Evolutionary conservation across 2,888 invertebrate species (phyloP).

Genomic region (Euzophera pinguis): DNA sequence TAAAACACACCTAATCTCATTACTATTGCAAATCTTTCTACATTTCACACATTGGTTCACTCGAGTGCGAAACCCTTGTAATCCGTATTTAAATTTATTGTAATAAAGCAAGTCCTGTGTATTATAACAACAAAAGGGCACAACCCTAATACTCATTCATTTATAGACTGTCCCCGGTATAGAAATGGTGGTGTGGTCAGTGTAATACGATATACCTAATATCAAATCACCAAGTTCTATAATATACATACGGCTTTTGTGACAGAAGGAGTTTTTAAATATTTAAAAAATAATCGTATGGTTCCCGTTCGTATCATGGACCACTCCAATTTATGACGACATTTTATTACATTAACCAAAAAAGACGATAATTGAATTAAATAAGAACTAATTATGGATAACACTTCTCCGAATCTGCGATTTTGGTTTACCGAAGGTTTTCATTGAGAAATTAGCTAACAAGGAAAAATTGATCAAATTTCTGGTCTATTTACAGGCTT

Average conservation of each 20-base stretch:
- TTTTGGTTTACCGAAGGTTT: no score
- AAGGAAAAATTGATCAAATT: no score
- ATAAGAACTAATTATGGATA: no score
- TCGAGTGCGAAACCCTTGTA: slow-evolving; percentile 43
- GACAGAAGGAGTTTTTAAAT: not conserved
- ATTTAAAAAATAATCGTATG: no score
- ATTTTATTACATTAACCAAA: no score
- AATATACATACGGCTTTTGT: slow-evolving; percentile 10
- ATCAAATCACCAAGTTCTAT: slow-evolving; percentile 15
- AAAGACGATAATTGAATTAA: no score
- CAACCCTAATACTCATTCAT: slow-evolving; percentile 48
- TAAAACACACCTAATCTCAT: slow-evolving; percentile 26
- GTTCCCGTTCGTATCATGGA: no score
- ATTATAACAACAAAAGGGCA: slow-evolving; percentile 26
- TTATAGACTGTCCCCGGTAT: slow-evolving; percentile 45
- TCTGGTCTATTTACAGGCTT: no score
- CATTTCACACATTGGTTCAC: slow-evolving; percentile 30
- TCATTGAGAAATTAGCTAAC: no score
- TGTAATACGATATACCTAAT: slow-evolving; percentile 49
- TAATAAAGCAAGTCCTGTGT: slow-evolving; percentile 28
- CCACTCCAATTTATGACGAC: no score
- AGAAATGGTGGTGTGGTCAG: slow-evolving; percentile 61
- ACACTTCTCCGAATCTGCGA: no score
- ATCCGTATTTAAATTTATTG: slow-evolving; percentile 46
- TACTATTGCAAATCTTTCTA: slow-evolving; percentile 32